Evolutionary conservation across 2,113 vertebrate genomes (phyloP).

Genomic region (Otus sunia): DNA sequence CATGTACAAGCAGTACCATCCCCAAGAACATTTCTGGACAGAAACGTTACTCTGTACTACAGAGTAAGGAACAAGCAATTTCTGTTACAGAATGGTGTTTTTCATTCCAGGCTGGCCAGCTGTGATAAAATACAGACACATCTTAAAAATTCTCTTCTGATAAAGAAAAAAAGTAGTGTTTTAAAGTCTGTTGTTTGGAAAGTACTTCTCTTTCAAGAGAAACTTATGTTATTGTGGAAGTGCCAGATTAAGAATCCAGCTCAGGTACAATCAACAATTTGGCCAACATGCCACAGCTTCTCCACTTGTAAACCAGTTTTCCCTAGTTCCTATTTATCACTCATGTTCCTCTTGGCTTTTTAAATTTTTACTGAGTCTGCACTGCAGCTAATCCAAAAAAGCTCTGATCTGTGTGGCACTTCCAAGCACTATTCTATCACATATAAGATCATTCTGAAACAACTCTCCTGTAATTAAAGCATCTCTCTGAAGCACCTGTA

Average conservation of each 20-base stretch:
- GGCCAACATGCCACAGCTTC: not conserved
- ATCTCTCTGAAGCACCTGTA: not conserved
- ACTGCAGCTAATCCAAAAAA: not conserved
- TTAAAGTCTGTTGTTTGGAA: not conserved
- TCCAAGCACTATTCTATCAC: not conserved
- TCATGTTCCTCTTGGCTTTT: not conserved
- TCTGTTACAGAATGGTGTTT: not conserved
- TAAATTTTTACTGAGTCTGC: slow-evolving; percentile 17
- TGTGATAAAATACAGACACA: not conserved
- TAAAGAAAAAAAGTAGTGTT: not conserved
- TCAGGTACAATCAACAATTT: not conserved
- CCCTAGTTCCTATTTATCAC: not conserved
- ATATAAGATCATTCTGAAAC: not conserved
- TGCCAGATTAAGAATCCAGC: not conserved
- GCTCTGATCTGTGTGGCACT: not conserved
- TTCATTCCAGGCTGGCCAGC: not conserved
- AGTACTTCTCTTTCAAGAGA: not conserved
- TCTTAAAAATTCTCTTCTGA: not conserved
- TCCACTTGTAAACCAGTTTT: not conserved
- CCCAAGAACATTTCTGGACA: not conserved
- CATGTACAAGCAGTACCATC: not conserved
- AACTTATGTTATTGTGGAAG: not conserved
- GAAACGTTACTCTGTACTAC: not conserved
- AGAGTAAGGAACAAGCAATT: not conserved
- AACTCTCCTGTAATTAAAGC: slow-evolving; percentile 5